Conservation (phyloP, 2,113 vertebrate species). For the Eudyptes chrysolophus region DNA sequence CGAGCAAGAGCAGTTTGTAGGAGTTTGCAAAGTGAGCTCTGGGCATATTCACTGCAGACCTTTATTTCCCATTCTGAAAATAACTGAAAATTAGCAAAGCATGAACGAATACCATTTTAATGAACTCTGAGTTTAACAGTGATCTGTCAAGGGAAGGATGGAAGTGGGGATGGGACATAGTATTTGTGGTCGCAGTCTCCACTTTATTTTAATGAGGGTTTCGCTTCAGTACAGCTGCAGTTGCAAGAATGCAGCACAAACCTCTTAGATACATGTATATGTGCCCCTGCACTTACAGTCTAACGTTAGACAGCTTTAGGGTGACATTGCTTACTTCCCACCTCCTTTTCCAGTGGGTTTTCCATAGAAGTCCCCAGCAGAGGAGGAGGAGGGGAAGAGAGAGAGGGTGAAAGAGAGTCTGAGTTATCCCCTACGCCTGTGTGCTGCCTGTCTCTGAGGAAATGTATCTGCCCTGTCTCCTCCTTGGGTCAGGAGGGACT, state of each 20-base stretch:
- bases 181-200: not conserved
- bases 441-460: not conserved
- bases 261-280: not conserved
- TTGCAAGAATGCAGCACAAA: not conserved
- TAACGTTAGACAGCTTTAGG: not conserved
- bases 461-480: slow-evolving; percentile 61
- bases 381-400: not conserved
- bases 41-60: not conserved
- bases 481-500: slow-evolving; percentile 56
- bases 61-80: not conserved
- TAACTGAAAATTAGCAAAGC: not conserved
- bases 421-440: not conserved
- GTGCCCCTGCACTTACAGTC: not conserved
- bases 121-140: not conserved
- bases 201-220: not conserved
- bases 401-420: not conserved
- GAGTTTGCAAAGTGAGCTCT: not conserved
- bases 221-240: not conserved
- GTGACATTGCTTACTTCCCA: not conserved
- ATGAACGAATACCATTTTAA: not conserved
- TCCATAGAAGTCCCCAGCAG: not conserved
- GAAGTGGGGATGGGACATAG: not conserved
- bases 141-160: not conserved
- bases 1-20: not conserved
- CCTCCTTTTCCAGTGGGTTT: not conserved